A percentile compares a stretch with the other conserved stretches of the same genome.
phyloP scores from a whole-genome alignment of 2,888 invertebrate species.

The Lamellibrachia columna region DNA sequence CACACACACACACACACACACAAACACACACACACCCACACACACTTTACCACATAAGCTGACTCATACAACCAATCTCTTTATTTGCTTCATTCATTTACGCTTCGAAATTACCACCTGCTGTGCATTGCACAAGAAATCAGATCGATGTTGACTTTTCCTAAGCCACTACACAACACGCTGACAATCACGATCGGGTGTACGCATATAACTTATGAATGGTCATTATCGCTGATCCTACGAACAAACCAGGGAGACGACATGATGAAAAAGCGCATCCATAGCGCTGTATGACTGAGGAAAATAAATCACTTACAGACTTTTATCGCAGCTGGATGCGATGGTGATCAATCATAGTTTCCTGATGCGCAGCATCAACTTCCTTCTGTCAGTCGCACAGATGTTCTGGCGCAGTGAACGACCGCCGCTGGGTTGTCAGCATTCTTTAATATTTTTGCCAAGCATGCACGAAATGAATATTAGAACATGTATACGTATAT shows the following conservation, averaged over 20 bases:
- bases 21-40: background rate
- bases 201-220: background rate
- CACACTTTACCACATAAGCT: background rate
- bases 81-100: background rate
- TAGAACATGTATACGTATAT: background rate
- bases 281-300: slow-evolving; percentile 16
- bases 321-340: slow-evolving; percentile 12
- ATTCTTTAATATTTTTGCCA: background rate
- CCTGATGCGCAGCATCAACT: slow-evolving; percentile 12
- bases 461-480: background rate
- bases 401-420: background rate
- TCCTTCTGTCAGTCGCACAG: background rate
- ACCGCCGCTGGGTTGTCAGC: background rate
- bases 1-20: background rate
- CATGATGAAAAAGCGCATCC: background rate
- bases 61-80: background rate
- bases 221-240: background rate
- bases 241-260: slow-evolving; percentile 16
- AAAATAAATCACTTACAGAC: slow-evolving; percentile 16
- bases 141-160: slow-evolving; percentile 16
- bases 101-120: background rate
- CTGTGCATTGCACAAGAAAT: background rate
- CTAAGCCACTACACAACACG: background rate
- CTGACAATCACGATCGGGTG: background rate
- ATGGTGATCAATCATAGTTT: slow-evolving; percentile 16